Base-by-base conservation (phyloP, 2,888 invertebrate species). In the Pandemis corylana region DNA sequence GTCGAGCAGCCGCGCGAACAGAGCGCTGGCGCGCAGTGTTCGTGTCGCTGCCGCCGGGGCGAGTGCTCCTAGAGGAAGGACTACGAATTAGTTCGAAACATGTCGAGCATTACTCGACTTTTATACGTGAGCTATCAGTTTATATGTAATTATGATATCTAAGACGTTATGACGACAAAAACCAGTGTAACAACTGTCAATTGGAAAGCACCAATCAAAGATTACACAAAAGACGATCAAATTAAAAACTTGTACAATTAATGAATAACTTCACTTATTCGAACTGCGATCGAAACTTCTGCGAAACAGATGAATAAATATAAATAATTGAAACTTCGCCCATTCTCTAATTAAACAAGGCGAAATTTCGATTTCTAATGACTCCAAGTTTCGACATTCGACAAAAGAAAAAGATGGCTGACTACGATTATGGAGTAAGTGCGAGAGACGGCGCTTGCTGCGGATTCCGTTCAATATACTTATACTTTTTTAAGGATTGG, bases 301-400 rank as follows among this genome's bases (percentile, higher is more conserved):
- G 10, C 20, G 59, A 46, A 42, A 51, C 59, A 10, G 44, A 64
- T 61, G 65, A 65, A 74, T 66, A 74, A 74, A 66, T 36, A 36
- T 36, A 36, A 74, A 69, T 65, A 65, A 74, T 66, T 74, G 44
- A 66, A 66, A 74, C 69, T 74, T 51, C n/a, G 73, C 44, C 49
- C 28, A 64, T 73, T 74, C 51, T 46, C 59, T 65, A 73, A 74
- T 75, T 70, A 71, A 67, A 66, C 13, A 44, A 53, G 46, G 7
- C 42, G 53, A 51, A 61, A 71, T 67, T 70, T 71, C 66, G 75
- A 75, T 75, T 63, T 67, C 66, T 75, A 75, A 71, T 75, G 71
- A 75, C 65, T 67, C 66, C 62, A 53, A 71, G 62, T 70, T 70
- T 65, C 46, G 66, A 59, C 68, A 44, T 61, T 63, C 46, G 75